Conservation (phyloP, 2,888 invertebrate genomes). For the Agrochola lota region DNA sequence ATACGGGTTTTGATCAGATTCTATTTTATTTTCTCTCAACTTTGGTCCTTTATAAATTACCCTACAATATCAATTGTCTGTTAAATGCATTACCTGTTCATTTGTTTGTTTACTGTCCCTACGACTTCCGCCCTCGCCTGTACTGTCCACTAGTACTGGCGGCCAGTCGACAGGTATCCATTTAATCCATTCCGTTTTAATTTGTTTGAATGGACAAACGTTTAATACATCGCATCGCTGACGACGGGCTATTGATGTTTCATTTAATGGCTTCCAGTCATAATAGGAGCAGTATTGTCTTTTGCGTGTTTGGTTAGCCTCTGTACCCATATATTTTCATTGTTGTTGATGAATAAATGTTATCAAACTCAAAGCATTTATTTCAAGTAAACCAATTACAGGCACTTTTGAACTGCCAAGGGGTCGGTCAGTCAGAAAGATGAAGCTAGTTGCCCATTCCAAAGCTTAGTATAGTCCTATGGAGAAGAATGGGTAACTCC, state of each 20-base stretch:
- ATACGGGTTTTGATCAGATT: neutral
- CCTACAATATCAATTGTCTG: neutral
- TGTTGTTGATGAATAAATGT: slow-evolving; percentile 1
- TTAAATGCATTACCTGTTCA: neutral
- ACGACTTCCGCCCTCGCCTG: slow-evolving; percentile 13
- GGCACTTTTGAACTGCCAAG: too few species aligned
- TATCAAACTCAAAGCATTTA: too few species aligned
- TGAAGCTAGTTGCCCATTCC: too few species aligned
- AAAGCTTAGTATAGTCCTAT: too few species aligned
- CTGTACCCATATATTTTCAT: neutral
- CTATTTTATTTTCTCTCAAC: neutral
- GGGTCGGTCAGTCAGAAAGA: too few species aligned
- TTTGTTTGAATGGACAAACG: slow-evolving; percentile 59
- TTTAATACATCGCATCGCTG: slow-evolving; percentile 62
- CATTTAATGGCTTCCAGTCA: slow-evolving; percentile 30
- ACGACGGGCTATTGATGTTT: slow-evolving; percentile 41
- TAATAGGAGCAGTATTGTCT: slow-evolving; percentile 25
- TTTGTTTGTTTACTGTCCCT: neutral
- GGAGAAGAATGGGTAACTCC: too few species aligned
- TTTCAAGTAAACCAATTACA: too few species aligned
- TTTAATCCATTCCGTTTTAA: slow-evolving; percentile 64
- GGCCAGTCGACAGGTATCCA: slow-evolving; percentile 45
- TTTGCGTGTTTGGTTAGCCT: slow-evolving; percentile 24
- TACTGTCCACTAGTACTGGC: slow-evolving; percentile 35
- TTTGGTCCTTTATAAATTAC: neutral